Evolutionary conservation across 2,888 invertebrate genomes (phyloP), one percentile per base, ranked within the genome.

Genomic region (Brenthis ino): DNA sequence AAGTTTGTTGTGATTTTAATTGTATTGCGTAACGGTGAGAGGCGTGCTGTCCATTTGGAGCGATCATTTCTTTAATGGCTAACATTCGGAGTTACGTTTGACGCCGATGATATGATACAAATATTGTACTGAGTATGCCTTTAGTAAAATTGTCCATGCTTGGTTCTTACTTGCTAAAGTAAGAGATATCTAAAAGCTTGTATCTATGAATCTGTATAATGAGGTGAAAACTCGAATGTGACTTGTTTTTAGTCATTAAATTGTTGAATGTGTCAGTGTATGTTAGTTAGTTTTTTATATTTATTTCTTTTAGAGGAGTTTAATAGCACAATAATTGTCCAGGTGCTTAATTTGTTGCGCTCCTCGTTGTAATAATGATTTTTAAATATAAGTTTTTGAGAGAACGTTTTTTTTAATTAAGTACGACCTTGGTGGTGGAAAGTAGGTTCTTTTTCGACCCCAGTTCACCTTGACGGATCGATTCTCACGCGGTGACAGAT

Each of bases 371-470:
- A 75, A 75, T 66, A 68, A 70, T 72, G 69, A 55, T 75, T 75
- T 80, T 81, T 77, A 76, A 81, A 79, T 82, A 85, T 85, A 87
- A 85, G 80, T 78, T 82, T 85, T 87, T 84, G 84, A 83, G 80
- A 84, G 81, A 83, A 81, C 79, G 79, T 72, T 80, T 82, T 84
- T 81, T 85, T 84, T 84, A 75, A 80, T 74, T 75, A 68, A 63
- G 54, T 58, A 69, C 67, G 80, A 84, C 90, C 88, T 88, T 87
- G 80, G 72, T 51, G 70, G 72, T 84, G 80, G 90, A 90, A 90
- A 89, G 90, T 85, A 78, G 82, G 82, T 79, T 77, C 74, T 73
- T 77, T 82, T 82, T 79, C 74, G 84, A 79, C 80, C 79, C 83
- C 73, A 60, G 82, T 76, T 85, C 76, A 79, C 83, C 88, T 86